Base-by-base conservation (phyloP, 1,140 invertebrate genomes). In the Drosophila saltans region DNA sequence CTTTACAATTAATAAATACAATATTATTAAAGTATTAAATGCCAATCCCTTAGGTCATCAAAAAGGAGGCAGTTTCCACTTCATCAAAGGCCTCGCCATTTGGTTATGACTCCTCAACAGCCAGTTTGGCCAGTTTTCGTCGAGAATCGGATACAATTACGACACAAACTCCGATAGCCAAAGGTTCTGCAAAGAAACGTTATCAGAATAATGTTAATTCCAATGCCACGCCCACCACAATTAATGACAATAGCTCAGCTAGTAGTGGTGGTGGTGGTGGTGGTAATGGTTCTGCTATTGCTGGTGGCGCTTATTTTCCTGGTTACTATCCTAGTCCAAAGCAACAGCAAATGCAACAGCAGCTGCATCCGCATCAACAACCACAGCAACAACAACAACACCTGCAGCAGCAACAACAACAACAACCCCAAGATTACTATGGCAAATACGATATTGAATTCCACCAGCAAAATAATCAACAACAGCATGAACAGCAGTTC, bases 401-500 rank as follows among this genome's bases (percentile, higher is more conserved):
- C 40, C 89, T 73, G 3, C 73, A 71, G 3, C 72, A 62, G 8
- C 75, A 74, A 24, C 68, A 55, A 11, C 85, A 83, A 39, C 84
- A 82, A 45, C 74, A 81, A 30, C 52, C 80, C 21, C 89, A 91
- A 48, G 85, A 91, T 11, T 91, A 91, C 60, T 91, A 92, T 56
- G 85, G 90, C 68, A 92, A 92, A 66, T 92, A 91, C 68, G 90
- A 91, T 41, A 89, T 85, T 71, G 90, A 92, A 81, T 92, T 92
- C 39, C 84, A 85, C 66, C 90, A 88, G 60, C 84, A 75, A 66
- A 89, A 65, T 24, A 89, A 52, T 78, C 84, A 89, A 62, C 81
- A 89, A 39, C 76, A 85, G 39, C 75, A 83, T 21, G 73, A 89
- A 10, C 84, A 84, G 56, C 81, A 89, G 40, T 89, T 89, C 40